Evolutionary conservation across 2,113 vertebrate genomes (phyloP), one percentile per base, ranked within the genome.

Genomic region (Epinephelus moara): DNA sequence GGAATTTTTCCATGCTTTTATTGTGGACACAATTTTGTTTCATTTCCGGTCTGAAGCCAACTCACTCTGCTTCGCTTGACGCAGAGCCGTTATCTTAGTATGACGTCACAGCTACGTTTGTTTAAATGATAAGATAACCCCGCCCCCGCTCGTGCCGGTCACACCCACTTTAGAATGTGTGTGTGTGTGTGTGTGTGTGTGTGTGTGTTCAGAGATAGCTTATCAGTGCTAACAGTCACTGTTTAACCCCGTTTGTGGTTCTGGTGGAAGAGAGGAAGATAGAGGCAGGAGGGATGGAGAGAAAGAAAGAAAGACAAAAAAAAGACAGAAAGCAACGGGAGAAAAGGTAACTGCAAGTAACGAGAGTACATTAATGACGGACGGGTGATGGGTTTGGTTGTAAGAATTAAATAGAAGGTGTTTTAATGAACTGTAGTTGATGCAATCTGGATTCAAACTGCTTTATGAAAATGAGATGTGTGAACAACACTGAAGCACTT

Each of bases 91-190:
- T 53, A 1, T 40, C 4, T 70, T 0, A 0, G 7, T 4, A 13
- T 57, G n/a, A 14, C 86, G 86, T 90, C 84, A 82, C 17, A 40
- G 0, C 30, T n/a, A 70, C 74, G 61, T 70, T n/a, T 1, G 25
- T 18, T n/a, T 17, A 47, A 23, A n/a, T 40, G 15, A 8, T 1
- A 18, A 21, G 10, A 15, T 37, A 68, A 33, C 61, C 1, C 56
- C 77, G 62, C 84, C 78, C 27, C 25, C 5, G 0, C 15, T 23
- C 45, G 25, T 55, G 17, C 17, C 18, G 27, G 27, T 1, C 74
- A 69, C 74, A 49, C 74, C 83, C 77, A 71, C 80, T 19, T 0
- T 2, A 2, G 25, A 50, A 5, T 2, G 68, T 23, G 50, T 10
- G 17, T 59, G 40, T 23, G 40, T 21, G 49, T 37, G 27, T 25